Base-by-base conservation (phyloP, 2,888 invertebrate genomes). In the Volucella inflata region DNA sequence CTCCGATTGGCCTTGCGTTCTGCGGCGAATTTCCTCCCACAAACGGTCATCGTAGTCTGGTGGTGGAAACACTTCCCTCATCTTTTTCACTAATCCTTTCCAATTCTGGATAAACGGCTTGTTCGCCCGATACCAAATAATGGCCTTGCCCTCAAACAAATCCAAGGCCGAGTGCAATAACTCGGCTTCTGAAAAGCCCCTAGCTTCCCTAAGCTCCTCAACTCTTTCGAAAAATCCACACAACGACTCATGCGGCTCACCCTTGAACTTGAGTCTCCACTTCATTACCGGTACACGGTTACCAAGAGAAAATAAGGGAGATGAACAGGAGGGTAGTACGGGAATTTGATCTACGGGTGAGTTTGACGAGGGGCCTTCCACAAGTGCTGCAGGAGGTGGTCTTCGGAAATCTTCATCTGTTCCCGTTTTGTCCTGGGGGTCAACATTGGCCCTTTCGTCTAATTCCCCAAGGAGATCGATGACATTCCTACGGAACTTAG, bases 1-100 rank as follows among this genome's bases (percentile, higher is more conserved):
- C 17, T 72, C 62, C 9, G 46, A n/a, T 9, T 38, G 53, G 1
- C 64, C 62, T 46, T 64, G 38, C 0, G 46, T 59, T 8, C 59
- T 12, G 12, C 30, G 50, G 14, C 60, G 46, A 1, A 74, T 42
- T 10, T 64, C 60, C 10, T 60, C 62, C 40, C 46, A 36, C 3
- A 64, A 9, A 1, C 38, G 44, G 10, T 64, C 74, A 12, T 74
- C 51, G 9, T 62, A 60, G 11, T 21, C 50, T 21, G 6, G 14
- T 6, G 71, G 50, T 51, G 2, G 21, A 2, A 21, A 21, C 21
- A 2, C 21, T 21, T 21, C 21, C 21, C 21, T 21, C 21, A 21
- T 21, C 21, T 2, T 21, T 21, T 21, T 21, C 21, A 21, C 21
- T 2, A 21, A 21, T 21, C 21, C 21, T 21, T n/a, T n/a, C n/a